A percentile compares a stretch with the other conserved stretches of the same genome.
Conservation (phyloP, 2,888 invertebrate genomes). For the Aleiodes leptofemur region DNA sequence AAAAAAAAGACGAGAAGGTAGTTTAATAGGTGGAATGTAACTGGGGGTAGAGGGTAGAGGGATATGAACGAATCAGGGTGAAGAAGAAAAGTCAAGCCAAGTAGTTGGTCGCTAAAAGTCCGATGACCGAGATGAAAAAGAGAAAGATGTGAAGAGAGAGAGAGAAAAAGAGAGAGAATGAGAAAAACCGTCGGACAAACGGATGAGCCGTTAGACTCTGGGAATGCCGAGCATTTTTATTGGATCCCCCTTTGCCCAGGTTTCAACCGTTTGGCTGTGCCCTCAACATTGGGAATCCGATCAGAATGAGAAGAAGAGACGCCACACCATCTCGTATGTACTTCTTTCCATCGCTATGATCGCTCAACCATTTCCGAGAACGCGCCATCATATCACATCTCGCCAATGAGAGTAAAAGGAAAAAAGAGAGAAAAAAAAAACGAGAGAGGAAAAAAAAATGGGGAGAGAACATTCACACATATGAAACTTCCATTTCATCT, state of each 20-base stretch:
- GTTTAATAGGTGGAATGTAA: constrained; percentile 22
- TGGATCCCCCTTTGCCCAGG: constrained; percentile 61
- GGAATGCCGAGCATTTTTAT: constrained; percentile 74
- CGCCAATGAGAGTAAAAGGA: constrained; percentile 31
- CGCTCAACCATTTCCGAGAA: constrained; percentile 55
- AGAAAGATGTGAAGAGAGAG: constrained; percentile 37
- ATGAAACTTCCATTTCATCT: constrained; percentile 35
- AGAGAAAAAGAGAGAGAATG: constrained; percentile 36
- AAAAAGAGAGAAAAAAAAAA: constrained; percentile 41
- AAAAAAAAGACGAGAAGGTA: constrained; percentile 4
- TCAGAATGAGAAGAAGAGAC: constrained; percentile 56
- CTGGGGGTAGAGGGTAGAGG: constrained; percentile 31
- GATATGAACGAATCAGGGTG: constrained; percentile 43
- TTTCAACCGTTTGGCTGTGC: constrained; percentile 24
- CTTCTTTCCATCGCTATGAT: constrained; percentile 53
- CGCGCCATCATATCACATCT: constrained; percentile 48
- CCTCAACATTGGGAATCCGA: constrained; percentile 52
- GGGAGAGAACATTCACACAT: constrained; percentile 37
- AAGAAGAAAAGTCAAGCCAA: constrained; percentile 49
- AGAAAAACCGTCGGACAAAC: constrained; percentile 60
- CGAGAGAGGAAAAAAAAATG: constrained; percentile 39
- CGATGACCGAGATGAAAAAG: constrained; percentile 48
- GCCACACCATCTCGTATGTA: constrained; percentile 53
- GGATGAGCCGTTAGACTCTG: constrained; percentile 71
- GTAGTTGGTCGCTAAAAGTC: constrained; percentile 47